Evolutionary conservation across 2,888 invertebrate genomes (phyloP), one percentile per base, ranked within the genome.

Genomic region (Chironomus tentans): DNA sequence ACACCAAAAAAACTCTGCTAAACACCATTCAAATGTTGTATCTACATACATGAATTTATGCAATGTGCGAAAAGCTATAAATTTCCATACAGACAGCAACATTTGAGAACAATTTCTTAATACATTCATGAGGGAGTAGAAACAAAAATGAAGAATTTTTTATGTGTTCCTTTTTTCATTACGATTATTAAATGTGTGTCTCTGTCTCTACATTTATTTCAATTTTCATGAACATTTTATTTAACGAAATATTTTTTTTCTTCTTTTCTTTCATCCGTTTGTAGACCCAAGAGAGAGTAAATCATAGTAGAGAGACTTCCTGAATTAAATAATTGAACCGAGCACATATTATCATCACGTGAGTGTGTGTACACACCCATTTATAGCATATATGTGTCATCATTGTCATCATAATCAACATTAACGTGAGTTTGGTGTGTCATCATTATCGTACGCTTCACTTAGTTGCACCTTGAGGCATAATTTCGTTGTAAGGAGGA

Each of bases 401-500:
- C 38, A 38, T 38, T 38, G 38, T 38, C 38, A 38, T 38, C 38
- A 38, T 38, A 38, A 38, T 38, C 38, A 38, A 38, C 38, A 38
- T 38, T 38, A 38, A 38, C 38, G 38, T 38, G 38, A 38, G 38
- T 38, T 38, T 10, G 38, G 38, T 38, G 38, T 38, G 38, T 38
- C 38, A 38, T 56, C 56, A 56, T 56, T 56, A 56, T 56, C 56
- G 15, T 56, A 56, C 56, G 56, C 56, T 56, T 56, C 56, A 56
- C 56, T 56, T 56, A 15, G 56, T 15, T 56, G 56, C 47, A 70
- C 70, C 70, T 46, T 46, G 18, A 70, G 46, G 70, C 70, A 56
- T 15, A 56, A 15, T 18, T 18, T 18, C n/a, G 18, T 15, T 38
- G 10, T 38, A 38, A 38, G 38, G 38, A 38, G 2, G 38, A 38